Conservation (phyloP, 2,888 invertebrate species). For the Lithosia quadra region DNA sequence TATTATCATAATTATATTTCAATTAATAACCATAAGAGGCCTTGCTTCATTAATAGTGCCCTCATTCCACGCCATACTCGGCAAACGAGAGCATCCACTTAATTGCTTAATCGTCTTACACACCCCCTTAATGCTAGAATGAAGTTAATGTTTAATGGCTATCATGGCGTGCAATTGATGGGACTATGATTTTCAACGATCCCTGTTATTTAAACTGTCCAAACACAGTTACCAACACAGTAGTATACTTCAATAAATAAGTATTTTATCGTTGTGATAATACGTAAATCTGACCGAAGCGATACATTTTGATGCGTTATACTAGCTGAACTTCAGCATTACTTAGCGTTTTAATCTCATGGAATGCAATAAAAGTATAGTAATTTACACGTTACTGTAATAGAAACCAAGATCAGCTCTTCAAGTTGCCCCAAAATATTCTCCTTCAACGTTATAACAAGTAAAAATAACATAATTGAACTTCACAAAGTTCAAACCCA, state of each 20-base stretch:
- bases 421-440: not conserved
- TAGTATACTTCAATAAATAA: not conserved
- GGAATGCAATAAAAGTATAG: not conserved
- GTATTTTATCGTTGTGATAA: not conserved
- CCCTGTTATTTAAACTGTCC: slow-evolving; percentile 7
- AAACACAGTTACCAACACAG: not conserved
- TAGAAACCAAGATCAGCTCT: not conserved
- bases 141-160: slow-evolving; percentile 21
- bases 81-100: slow-evolving; percentile 25
- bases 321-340: no score
- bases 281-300: not conserved
- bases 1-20: not conserved
- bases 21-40: not conserved
- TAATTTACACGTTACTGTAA: no score
- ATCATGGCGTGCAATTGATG: slow-evolving; percentile 14
- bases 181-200: slow-evolving; percentile 1
- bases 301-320: not conserved
- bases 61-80: slow-evolving; percentile 17
- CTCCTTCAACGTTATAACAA: not conserved
- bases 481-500: not conserved
- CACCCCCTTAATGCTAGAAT: slow-evolving; percentile 10
- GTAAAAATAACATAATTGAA: not conserved
- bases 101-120: slow-evolving; percentile 20
- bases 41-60: slow-evolving; percentile 7
- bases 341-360: not conserved